Base-by-base conservation (phyloP, 2,888 invertebrate genomes). In the Lasioglossum villosulum region DNA sequence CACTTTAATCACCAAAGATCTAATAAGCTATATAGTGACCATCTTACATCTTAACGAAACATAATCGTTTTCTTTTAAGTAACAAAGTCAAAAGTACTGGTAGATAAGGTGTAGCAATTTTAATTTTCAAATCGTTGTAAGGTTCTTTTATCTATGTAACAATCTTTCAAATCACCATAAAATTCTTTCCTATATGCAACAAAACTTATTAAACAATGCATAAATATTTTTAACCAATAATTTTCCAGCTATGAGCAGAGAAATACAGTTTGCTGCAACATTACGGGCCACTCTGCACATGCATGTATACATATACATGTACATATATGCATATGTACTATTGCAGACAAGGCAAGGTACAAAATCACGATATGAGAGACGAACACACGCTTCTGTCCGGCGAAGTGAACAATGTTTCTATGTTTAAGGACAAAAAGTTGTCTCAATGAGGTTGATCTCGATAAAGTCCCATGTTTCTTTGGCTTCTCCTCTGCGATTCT, bases 281-380 rank as follows among this genome's bases (percentile, higher is more conserved):
- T 45, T 56, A 59, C 10, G 56, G 30, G 76, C 73, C 83, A 77
- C 85, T 45, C 74, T 63, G 73, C 79, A 84, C 74, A 80, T 77
- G 63, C 42, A 56, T 48, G 70, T 84, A 74, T 72, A 84, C 63
- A 75, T 39, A 78, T 80, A 74, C 52, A 75, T 74, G 73, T 77
- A 76, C 52, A 83, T 82, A 68, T 80, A 84, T 75, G 78, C 75
- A 68, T 72, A 68, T 68, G 74, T 81, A 80, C 76, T 75, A 71
- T 81, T 76, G 63, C 81, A 73, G 39, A 52, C 86, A 78, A 86
- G 79, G 83, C 78, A 83, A 80, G 80, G 75, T 81, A 84, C 77
- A 86, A 84, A 82, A 82, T 83, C 75, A 87, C 80, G 86, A 81
- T 79, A 74, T 78, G 76, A 79, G 79, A 83, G 77, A 83, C 78